A percentile compares a stretch with the other conserved stretches of the same genome.
Conservation (phyloP, 2,113 vertebrate species). For the Columba janthina region DNA sequence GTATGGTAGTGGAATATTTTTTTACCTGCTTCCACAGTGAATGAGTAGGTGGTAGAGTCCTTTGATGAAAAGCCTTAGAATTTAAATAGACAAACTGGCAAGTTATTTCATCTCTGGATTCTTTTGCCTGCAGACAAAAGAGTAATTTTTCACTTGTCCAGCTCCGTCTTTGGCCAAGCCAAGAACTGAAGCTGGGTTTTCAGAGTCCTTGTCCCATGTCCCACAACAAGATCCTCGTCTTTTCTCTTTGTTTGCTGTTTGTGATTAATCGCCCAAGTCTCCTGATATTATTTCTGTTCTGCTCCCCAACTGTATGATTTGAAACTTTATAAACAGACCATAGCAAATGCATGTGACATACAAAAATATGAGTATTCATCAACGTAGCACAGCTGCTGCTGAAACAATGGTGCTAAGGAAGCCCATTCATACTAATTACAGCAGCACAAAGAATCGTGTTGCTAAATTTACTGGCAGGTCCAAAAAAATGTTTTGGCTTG, state of each 20-base stretch:
- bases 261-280: conserved; percentile 37
- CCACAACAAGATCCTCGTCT: conserved; percentile 18
- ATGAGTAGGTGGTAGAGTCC: neutral
- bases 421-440: conserved; percentile 63
- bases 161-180: neutral
- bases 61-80: neutral
- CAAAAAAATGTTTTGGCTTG: conserved; percentile 59
- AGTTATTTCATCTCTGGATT: conserved; percentile 18
- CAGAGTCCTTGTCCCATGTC: neutral
- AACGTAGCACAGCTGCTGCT: conserved; percentile 56
- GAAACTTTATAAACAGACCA: conserved; percentile 55
- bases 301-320: conserved; percentile 26
- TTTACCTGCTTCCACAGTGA: neutral
- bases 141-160: conserved; percentile 30
- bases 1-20: neutral
- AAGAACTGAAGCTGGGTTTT: neutral
- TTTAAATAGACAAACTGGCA: conserved; percentile 25
- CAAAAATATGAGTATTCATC: conserved; percentile 64
- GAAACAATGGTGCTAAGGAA: conserved; percentile 57
- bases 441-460: conserved; percentile 55
- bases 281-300: conserved; percentile 53
- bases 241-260: neutral
- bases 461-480: conserved; percentile 58
- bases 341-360: conserved; percentile 40
- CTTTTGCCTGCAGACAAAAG: neutral